phyloP scores from a whole-genome alignment of 2,797 vertebrate species.

The Myripristis murdjan region DNA sequence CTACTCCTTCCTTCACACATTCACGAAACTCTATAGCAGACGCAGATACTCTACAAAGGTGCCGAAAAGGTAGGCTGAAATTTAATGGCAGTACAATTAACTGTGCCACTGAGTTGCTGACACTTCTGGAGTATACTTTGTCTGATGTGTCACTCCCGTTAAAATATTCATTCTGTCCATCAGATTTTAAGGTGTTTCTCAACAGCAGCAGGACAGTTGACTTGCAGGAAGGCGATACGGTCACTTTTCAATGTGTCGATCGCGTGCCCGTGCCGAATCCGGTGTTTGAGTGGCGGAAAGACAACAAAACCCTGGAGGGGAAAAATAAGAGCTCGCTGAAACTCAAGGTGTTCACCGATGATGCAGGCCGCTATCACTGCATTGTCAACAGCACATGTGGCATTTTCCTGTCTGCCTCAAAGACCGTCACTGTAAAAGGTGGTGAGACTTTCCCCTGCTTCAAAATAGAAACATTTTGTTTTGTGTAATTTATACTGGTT shows the following conservation, averaged over 20 bases:
- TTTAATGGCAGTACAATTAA: background rate
- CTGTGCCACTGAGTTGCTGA: constrained; percentile 14
- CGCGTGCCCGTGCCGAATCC: background rate
- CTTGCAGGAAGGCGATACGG: fast-evolving
- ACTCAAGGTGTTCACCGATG: fast-evolving
- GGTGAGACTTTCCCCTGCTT: constrained; percentile 35
- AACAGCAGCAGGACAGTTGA: background rate
- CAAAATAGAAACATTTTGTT: background rate
- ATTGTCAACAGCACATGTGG: constrained; percentile 10
- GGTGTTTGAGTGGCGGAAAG: constrained; percentile 36
- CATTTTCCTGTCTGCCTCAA: background rate
- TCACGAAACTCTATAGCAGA: background rate
- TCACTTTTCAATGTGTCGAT: constrained; percentile 56
- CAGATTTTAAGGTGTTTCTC: constrained; percentile 42
- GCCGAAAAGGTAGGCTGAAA: constrained; percentile 43
- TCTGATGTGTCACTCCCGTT: background rate
- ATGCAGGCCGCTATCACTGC: constrained; percentile 40
- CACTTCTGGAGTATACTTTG: background rate
- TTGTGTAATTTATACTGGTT: background rate
- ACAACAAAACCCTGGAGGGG: fast-evolving
- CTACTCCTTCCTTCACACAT: background rate
- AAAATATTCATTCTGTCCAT: constrained; percentile 17
- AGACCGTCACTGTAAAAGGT: constrained; percentile 18
- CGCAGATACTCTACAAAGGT: background rate
- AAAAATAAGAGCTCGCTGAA: fast-evolving